A percentile compares a stretch with the other conserved stretches of the same genome.
phyloP scores from a whole-genome alignment of 2,113 vertebrate species.

The Psammodynastes pulverulentus region DNA sequence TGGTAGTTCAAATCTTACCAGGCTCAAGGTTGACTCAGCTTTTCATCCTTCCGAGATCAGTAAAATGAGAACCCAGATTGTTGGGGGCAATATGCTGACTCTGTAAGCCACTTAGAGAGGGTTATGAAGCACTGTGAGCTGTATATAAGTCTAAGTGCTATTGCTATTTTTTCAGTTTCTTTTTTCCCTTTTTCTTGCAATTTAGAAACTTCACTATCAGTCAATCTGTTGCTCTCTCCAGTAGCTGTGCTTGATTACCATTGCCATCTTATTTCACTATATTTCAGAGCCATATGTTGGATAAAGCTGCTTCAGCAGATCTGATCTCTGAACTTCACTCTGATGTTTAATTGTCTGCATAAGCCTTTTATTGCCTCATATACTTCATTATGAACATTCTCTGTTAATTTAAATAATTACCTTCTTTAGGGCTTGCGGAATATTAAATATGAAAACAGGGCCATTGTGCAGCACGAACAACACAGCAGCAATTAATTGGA shows the following conservation, averaged over 20 bases:
- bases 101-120: no score
- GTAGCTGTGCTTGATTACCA: background rate
- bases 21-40: no score
- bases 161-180: background rate
- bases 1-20: no score
- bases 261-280: background rate
- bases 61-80: no score
- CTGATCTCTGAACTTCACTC: conserved; percentile 2
- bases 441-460: conserved; percentile 8
- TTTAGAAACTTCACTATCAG: background rate
- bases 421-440: conserved; percentile 30
- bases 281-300: background rate
- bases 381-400: conserved; percentile 31
- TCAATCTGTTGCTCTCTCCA: background rate
- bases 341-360: conserved; percentile 27
- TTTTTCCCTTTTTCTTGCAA: background rate
- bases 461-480: background rate
- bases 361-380: conserved; percentile 33
- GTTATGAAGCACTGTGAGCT: no score
- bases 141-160: no score
- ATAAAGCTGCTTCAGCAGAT: conserved; percentile 21
- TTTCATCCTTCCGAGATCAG: no score
- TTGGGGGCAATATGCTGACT: no score
- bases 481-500: conserved; percentile 14
- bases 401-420: conserved; percentile 43